Evolutionary conservation across 2,113 vertebrate genomes (phyloP).

Genomic region (Ophiodon elongatus): DNA sequence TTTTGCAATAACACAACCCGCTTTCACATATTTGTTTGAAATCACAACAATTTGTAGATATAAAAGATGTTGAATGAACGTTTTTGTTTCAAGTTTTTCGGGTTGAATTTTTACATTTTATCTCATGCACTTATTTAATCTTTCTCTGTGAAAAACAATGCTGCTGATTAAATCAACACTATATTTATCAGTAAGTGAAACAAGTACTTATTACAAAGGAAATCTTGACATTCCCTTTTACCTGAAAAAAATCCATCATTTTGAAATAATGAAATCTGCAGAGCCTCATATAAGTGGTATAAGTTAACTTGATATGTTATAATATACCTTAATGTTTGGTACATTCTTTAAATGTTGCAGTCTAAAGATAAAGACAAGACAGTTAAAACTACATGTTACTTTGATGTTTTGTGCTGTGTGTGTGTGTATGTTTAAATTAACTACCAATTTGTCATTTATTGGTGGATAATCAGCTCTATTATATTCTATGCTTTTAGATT

Average conservation of each 20-base stretch:
- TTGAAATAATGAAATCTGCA: slow-evolving; percentile 17
- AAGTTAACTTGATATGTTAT: background rate
- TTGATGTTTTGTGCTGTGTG: background rate
- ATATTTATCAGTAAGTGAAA: background rate
- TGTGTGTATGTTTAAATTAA: background rate
- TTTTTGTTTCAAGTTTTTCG: background rate
- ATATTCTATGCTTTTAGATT: background rate
- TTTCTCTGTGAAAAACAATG: slow-evolving; percentile 11
- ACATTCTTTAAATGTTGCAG: background rate
- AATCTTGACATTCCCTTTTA: slow-evolving; percentile 34
- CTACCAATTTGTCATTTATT: background rate
- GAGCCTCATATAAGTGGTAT: background rate
- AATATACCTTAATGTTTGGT: background rate
- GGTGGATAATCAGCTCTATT: background rate
- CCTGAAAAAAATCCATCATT: slow-evolving; percentile 4
- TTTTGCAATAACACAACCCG: too few relatives aligned
- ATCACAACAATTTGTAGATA: too few relatives aligned
- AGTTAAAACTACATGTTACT: background rate
- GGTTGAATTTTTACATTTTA: background rate
- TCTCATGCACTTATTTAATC: background rate
- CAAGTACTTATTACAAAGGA: background rate
- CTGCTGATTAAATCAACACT: slow-evolving; percentile 10
- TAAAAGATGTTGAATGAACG: too few relatives aligned
- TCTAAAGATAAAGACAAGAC: background rate
- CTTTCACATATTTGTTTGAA: too few relatives aligned